Evolutionary conservation across 2,797 vertebrate genomes (phyloP), one percentile per base, ranked within the genome.

Genomic region (Bufotes viridis): DNA sequence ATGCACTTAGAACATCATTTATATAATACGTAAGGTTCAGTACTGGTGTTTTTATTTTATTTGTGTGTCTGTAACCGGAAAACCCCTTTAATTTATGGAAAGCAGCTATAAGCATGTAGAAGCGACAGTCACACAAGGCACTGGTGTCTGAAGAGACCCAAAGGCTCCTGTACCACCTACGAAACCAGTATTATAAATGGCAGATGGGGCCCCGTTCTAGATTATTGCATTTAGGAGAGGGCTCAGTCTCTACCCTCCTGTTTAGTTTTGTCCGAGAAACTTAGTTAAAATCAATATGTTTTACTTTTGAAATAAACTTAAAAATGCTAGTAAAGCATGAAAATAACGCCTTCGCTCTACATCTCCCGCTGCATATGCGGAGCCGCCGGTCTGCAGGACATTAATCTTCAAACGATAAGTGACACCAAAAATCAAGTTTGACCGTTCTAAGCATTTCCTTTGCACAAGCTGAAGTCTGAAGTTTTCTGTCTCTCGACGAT

Each of bases 391-490:
- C 29, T 3, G 75, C 72, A 14, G 55, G 78, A 42, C 58, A 69
- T 89, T 74, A 72, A 74, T 84, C 76, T 74, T 74, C 1, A 20
- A 13, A 58, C 78, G n/a, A 80, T 80, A 85, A 26, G 55, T 55
- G 69, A 67, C 82, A 18, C 34, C 72, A 72, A 75, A 74, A 61
- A 76, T 84, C 60, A 61, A 17, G 61, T 80, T 84, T 88, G 76
- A 63, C 61, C 42, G 63, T 13, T 60, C 79, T 81, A 80, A 76
- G 34, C 13, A 29, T 85, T 82, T 82, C 76, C 83, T 82, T 67
- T 82, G 79, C 60, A 78, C 72, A 34, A 70, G 79, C 72, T 85
- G 20, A 69, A 55, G 58, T 26, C 42, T 74, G 65, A 24, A 15
- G 51, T 82, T 89, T 69, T 78, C 82, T 63, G 18, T 74, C 26